Conservation (phyloP, 2,113 vertebrate genomes). For the Pedionomus torquatus region DNA sequence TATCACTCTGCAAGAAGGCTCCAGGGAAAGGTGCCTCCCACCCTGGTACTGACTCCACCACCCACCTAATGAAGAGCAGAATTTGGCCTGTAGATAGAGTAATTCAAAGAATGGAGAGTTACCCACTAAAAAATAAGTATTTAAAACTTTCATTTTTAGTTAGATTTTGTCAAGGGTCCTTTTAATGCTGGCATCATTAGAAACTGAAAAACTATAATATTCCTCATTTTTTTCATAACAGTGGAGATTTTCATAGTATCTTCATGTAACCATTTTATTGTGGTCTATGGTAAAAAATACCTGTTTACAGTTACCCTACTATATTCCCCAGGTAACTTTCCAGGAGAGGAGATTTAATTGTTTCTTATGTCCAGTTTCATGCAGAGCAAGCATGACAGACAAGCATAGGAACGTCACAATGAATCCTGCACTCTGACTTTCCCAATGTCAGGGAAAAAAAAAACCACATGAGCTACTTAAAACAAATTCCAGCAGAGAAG, state of each 20-base stretch:
- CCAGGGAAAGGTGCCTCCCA: neutral
- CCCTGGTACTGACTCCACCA: too few relatives aligned
- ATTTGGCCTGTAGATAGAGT: neutral
- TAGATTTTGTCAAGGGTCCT: neutral
- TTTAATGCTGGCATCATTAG: neutral
- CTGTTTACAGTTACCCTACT: neutral
- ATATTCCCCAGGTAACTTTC: neutral
- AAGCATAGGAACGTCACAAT: neutral
- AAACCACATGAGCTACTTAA: neutral
- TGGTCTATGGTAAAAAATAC: neutral
- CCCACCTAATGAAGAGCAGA: neutral
- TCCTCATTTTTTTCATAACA: neutral
- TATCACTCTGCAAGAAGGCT: neutral
- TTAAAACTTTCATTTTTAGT: neutral
- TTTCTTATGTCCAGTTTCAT: neutral
- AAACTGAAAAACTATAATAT: neutral
- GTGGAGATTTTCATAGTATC: neutral
- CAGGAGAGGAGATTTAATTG: neutral
- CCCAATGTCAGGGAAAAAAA: neutral
- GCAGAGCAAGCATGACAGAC: neutral
- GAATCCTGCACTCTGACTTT: neutral
- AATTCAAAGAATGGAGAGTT: neutral
- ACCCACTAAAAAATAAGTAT: neutral
- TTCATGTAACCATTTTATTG: neutral
- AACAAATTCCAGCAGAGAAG: neutral